Conservation (phyloP, 2,113 vertebrate species). For the Myiagra hebetior region DNA sequence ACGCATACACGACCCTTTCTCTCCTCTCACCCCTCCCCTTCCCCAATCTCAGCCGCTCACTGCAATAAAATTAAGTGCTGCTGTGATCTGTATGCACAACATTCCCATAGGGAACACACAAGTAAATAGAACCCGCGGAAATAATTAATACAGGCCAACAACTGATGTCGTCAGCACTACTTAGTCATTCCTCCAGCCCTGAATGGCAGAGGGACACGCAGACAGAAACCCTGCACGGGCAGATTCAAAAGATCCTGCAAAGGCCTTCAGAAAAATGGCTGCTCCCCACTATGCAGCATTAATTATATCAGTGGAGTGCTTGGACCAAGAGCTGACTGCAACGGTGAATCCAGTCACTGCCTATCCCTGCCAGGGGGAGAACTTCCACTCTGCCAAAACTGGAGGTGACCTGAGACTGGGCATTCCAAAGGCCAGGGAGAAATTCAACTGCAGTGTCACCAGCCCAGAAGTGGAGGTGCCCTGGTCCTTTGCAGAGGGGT, state of each 20-base stretch:
- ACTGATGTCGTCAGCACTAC: conserved; percentile 34
- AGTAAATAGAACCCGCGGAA: conserved; percentile 39
- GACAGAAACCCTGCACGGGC: fast-evolving
- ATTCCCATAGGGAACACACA: conserved; percentile 30
- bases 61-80: conserved; percentile 57
- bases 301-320: neutral
- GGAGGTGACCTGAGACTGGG: neutral
- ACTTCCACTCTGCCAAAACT: neutral
- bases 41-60: neutral
- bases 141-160: conserved; percentile 48
- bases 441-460: neutral
- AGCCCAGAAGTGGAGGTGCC: neutral
- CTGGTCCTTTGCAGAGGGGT: neutral
- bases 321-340: neutral
- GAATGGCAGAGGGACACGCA: neutral
- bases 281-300: neutral
- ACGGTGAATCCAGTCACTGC: neutral
- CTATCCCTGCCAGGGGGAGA: neutral
- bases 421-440: neutral
- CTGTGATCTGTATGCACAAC: conserved; percentile 47
- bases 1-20: conserved; percentile 36
- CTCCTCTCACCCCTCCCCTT: neutral
- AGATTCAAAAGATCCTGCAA: neutral
- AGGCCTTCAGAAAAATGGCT: neutral
- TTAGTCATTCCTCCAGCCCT: conserved; percentile 29